These are phyloP conservation scores for Ceratotherium simum DNA, from an alignment of 2,113 vertebrate species.

Conservation along the genomic window DNA sequence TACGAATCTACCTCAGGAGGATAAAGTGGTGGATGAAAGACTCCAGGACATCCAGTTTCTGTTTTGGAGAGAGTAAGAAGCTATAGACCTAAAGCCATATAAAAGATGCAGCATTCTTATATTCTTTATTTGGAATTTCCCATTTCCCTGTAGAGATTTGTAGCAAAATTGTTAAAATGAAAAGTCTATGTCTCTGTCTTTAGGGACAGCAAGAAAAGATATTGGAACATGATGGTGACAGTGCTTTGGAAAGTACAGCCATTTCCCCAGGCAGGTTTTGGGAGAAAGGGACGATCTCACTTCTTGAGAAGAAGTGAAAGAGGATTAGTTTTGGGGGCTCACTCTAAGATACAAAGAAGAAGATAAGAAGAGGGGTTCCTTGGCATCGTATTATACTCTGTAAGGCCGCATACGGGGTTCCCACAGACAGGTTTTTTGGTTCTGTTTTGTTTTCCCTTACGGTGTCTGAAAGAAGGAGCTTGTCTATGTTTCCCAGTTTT, in stretches of 20 bases:
- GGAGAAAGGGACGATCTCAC: not conserved
- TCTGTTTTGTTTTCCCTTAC: slow-evolving; percentile 6
- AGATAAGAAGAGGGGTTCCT: not conserved
- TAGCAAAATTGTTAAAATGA: not conserved
- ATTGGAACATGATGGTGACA: not conserved
- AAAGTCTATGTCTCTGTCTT: not conserved
- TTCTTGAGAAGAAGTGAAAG: not conserved
- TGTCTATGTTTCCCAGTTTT: not conserved
- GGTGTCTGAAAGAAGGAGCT: not conserved
- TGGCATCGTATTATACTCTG: not conserved
- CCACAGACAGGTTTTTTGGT: not conserved
- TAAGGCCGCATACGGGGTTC: not conserved
- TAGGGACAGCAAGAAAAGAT: not conserved
- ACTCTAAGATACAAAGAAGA: not conserved
- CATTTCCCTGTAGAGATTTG: not conserved
- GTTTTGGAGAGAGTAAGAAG: not conserved
- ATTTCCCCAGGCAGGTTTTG: not conserved
- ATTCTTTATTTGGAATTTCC: not conserved
- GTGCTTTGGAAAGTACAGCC: not conserved
- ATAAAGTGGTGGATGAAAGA: not conserved
- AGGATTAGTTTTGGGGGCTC: not conserved
- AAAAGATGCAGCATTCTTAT: not conserved
- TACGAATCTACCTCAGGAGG: not conserved
- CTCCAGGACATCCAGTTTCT: not conserved
- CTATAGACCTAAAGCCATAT: not conserved